Evolutionary conservation across 2,113 vertebrate species (phyloP).

Genomic region (Notiomystis cincta): DNA sequence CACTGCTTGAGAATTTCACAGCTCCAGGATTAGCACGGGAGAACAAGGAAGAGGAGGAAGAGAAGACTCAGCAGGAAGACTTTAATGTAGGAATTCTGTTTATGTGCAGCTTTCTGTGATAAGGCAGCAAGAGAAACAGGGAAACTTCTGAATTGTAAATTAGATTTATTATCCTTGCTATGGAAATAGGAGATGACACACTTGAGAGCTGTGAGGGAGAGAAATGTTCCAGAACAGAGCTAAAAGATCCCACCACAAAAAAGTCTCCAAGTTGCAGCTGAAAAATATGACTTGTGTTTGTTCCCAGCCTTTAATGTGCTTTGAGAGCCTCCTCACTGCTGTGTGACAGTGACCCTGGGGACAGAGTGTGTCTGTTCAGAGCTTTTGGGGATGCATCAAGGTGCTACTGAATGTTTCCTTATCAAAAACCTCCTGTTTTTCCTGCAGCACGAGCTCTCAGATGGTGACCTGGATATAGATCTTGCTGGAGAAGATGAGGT

Average conservation of each 20-base stretch:
- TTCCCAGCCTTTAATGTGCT: background rate
- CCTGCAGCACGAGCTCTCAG: slow-evolving; percentile 85
- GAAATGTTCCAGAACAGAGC: background rate
- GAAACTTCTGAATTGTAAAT: background rate
- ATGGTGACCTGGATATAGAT: slow-evolving; percentile 94
- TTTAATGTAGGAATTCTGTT: slow-evolving; percentile 81
- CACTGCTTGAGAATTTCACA: slow-evolving; percentile 64
- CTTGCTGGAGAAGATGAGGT: slow-evolving; percentile 92
- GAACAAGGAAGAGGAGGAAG: slow-evolving; percentile 82
- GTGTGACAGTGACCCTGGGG: background rate
- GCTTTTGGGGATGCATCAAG: background rate
- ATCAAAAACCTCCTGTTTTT: background rate
- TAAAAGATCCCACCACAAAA: background rate
- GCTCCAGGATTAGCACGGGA: slow-evolving; percentile 62
- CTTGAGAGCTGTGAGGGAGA: background rate
- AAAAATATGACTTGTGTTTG: background rate
- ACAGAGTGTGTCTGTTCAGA: background rate
- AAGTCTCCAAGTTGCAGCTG: background rate
- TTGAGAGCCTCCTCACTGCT: background rate
- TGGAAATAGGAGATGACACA: background rate
- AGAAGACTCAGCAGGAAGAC: slow-evolving; percentile 88
- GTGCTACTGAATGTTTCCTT: background rate
- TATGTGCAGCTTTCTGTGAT: background rate
- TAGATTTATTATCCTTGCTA: background rate
- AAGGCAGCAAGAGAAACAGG: background rate